phyloP scores from a whole-genome alignment of 2,113 vertebrate species.

The Pithys albifrons region DNA sequence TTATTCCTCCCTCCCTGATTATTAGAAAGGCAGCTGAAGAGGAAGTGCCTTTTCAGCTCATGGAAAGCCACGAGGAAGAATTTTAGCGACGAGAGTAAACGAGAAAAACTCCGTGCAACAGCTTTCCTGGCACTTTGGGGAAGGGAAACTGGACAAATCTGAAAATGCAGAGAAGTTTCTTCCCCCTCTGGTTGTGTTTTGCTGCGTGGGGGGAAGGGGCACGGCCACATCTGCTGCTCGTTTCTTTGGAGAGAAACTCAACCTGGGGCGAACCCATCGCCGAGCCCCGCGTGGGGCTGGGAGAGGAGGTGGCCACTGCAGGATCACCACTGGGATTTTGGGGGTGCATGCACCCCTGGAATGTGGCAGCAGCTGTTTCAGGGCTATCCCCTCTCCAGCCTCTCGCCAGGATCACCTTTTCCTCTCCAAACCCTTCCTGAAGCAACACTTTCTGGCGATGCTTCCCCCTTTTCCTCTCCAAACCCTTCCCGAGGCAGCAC shows the following conservation, averaged over 20 bases:
- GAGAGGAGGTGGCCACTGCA: fast-evolving
- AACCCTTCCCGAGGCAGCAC: too few species aligned
- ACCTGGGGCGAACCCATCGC: background rate
- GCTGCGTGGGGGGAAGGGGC: background rate
- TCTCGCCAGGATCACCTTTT: background rate
- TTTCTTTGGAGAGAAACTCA: conserved; percentile 27
- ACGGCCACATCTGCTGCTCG: conserved; percentile 36
- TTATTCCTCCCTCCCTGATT: background rate
- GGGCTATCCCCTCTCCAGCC: conserved; percentile 16
- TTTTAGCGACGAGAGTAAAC: background rate
- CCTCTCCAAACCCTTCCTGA: background rate
- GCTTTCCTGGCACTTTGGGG: background rate
- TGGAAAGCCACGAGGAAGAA: background rate
- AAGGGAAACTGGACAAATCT: conserved; percentile 8
- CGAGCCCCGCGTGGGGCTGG: fast-evolving
- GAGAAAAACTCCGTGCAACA: background rate
- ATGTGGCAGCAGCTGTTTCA: background rate
- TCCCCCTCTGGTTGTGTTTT: background rate
- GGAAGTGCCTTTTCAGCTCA: background rate
- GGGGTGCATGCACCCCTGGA: background rate
- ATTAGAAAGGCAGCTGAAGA: conserved; percentile 21
- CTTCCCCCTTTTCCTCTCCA: too few species aligned
- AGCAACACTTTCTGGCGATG: background rate
- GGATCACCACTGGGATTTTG: background rate
- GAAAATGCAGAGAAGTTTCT: background rate